Evolutionary conservation across 2,888 invertebrate genomes (phyloP).

Genomic region (Ectobius pallidus): DNA sequence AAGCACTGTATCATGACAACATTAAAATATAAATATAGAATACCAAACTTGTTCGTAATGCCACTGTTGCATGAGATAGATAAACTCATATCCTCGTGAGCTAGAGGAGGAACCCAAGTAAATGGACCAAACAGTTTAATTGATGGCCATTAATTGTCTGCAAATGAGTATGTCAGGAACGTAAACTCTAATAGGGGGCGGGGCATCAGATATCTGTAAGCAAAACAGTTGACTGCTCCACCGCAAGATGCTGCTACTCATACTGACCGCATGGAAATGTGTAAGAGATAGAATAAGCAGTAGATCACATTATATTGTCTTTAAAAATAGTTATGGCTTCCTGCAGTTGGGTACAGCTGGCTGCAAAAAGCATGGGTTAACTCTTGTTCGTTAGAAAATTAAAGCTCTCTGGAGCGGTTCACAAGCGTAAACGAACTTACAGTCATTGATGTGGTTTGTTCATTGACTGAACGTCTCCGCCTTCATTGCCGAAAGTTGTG

Average conservation of each 20-base stretch:
- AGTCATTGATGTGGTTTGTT: too few relatives aligned
- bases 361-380: too few relatives aligned
- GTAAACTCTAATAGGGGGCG: not conserved
- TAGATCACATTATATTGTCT: too few relatives aligned
- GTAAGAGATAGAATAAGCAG: too few relatives aligned
- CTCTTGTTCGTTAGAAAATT: too few relatives aligned
- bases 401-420: too few relatives aligned
- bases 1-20: not conserved
- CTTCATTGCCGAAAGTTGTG: too few relatives aligned
- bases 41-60: too few relatives aligned
- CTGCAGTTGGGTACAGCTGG: too few relatives aligned
- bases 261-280: not conserved
- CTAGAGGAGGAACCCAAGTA: conserved; percentile 9
- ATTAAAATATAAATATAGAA: not conserved
- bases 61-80: not conserved
- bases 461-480: too few relatives aligned
- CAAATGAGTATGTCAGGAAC: conserved; percentile 30
- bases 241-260: not conserved
- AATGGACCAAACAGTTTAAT: conserved; percentile 8
- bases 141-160: conserved; percentile 28
- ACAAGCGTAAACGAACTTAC: too few relatives aligned
- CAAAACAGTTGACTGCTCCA: not conserved
- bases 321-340: too few relatives aligned
- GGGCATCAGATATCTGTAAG: not conserved
- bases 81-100: conserved; percentile 3